phyloP scores from a whole-genome alignment of 2,113 vertebrate species.

The human region GRCh38 chr21:14536001-14536500 shows the following conservation, averaged over 20 bases:
- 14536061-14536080: not conserved
- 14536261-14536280: constrained; percentile 54
- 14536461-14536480: not conserved
- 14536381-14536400: not conserved
- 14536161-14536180: constrained; percentile 42
- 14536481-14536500: not conserved
- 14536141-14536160: not conserved
- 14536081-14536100: not conserved
- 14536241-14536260: not conserved
- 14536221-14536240: no score
- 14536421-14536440: not conserved
- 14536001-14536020: constrained; percentile 6
- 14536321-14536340: constrained; percentile 48
- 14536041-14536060: constrained; percentile 29
- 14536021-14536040: not conserved
- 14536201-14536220: constrained; percentile 11
- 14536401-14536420: not conserved
- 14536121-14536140: constrained; percentile 9
- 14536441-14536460: not conserved
- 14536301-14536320: constrained; percentile 22
- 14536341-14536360: not conserved
- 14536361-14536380: not conserved
- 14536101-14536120: constrained; percentile 46
- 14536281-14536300: constrained; percentile 11
- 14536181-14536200: not conserved